Evolutionary conservation across 2,113 vertebrate species (phyloP).

Genomic region (Lepisosteus osseus): DNA sequence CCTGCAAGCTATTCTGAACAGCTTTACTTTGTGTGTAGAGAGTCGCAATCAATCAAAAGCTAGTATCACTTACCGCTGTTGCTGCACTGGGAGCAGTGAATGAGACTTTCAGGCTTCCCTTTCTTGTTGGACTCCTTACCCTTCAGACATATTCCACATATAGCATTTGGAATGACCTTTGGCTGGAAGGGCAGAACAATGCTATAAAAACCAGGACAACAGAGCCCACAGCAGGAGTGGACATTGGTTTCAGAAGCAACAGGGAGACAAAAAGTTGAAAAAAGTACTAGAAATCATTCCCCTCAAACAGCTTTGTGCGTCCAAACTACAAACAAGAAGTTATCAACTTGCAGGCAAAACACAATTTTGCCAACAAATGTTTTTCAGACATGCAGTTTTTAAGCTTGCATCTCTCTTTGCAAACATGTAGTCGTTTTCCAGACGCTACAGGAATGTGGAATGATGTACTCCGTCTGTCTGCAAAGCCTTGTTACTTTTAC

Average conservation of each 20-base stretch:
- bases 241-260: constrained; percentile 1
- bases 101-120: constrained; percentile 91
- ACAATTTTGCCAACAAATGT: too few species aligned
- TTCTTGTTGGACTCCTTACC: constrained; percentile 98
- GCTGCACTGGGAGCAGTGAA: constrained; percentile 98
- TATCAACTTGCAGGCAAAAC: too few species aligned
- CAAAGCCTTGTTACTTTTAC: too few species aligned
- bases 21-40: too few species aligned
- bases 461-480: too few species aligned
- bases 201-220: constrained; percentile 87
- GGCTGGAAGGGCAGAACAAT: constrained; percentile 99
- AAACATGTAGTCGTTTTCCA: too few species aligned
- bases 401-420: too few species aligned
- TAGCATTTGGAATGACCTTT: constrained; percentile 98
- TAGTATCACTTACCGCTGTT: constrained; percentile 88
- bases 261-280: background rate
- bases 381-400: too few species aligned
- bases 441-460: too few species aligned
- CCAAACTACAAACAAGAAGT: too few species aligned
- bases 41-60: background rate
- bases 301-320: too few species aligned
- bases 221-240: constrained; percentile 44
- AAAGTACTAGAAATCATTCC: background rate
- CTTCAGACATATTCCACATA: constrained; percentile 99
- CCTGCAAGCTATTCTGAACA: too few species aligned